These are phyloP conservation scores for Apantesis nais DNA, from an alignment of 2,888 invertebrate genomes.

Conservation along the genomic window DNA sequence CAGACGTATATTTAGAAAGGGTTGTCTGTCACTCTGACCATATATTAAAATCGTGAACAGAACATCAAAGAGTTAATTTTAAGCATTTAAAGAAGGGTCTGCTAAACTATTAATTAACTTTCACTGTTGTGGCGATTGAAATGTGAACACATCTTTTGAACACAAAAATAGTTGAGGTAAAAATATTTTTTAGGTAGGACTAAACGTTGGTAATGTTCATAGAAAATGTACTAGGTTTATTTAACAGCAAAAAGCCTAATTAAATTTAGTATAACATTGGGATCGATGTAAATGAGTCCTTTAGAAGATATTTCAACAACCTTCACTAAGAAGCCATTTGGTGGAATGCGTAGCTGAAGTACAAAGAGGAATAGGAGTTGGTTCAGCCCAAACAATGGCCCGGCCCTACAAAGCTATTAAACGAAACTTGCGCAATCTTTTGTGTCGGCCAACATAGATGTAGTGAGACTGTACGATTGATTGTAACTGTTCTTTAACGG, in stretches of 20 bases:
- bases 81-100: constrained; percentile 54
- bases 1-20: constrained; percentile 44
- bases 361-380: constrained; percentile 49
- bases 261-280: constrained; percentile 63
- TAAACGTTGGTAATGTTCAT: constrained; percentile 36
- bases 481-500: constrained; percentile 54
- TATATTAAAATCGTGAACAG: constrained; percentile 60
- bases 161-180: constrained; percentile 50
- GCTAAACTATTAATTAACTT: constrained; percentile 63
- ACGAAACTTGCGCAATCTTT: constrained; percentile 58
- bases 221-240: constrained; percentile 28
- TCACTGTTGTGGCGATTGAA: constrained; percentile 65
- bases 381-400: constrained; percentile 52
- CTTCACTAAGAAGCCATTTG: constrained; percentile 25
- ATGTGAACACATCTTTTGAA: constrained; percentile 62
- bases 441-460: constrained; percentile 47
- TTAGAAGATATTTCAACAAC: constrained; percentile 31
- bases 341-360: constrained; percentile 22
- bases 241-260: constrained; percentile 59
- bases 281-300: constrained; percentile 59
- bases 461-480: constrained; percentile 45
- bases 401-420: constrained; percentile 55
- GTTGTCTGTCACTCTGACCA: constrained; percentile 50
- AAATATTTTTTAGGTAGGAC: constrained; percentile 50
- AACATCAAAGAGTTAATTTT: constrained; percentile 63